Base-by-base conservation (phyloP, 2,113 vertebrate species). In the Rynchops niger region DNA sequence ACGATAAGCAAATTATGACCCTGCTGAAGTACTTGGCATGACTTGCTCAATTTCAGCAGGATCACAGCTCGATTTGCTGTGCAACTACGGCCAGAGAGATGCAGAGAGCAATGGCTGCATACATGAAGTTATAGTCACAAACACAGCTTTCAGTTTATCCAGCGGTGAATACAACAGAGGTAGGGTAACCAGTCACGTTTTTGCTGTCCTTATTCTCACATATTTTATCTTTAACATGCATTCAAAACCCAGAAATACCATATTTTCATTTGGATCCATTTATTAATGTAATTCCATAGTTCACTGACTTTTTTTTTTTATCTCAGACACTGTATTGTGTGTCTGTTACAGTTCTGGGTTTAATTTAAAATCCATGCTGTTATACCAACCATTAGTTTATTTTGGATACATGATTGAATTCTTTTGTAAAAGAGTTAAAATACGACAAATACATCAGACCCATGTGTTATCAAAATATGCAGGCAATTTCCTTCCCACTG, bases 401-500 rank as follows among this genome's bases (percentile, higher is more conserved):
- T 95, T 85, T 76, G 38, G 34, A 61, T 76, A 30, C 36, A 27
- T 42, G 72, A 80, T 52, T 85, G 69, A 95, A 89, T 74, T 95
- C 19, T 82, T 96, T 82, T 93, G 45, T 90, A 92, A 79, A 95
- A 65, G 26, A 92, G 36, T 80, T 88, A 89, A 93, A 94, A 90
- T 73, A 38, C 59, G 72, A 85, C 85, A 95, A 89, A 82, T 88
- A 20, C 4, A 49, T 58, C 53, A 82, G 83, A 61, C 29, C 56
- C 16, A 34, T 77, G 52, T 86, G 56, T 93, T 96, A 97, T 95
- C 92, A 88, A 56, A 17, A 61, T 32, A 50, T 74, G 53, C 95
- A 96, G 86, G 52, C 62, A 94, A 86, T 93, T 91, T 96, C 34
- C 67, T 97, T 96, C 53, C 29, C 16, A 74, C 59, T 95, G 56